Conservation (phyloP, 2,113 vertebrate genomes). For the Sterrhoptilus dennistouni region DNA sequence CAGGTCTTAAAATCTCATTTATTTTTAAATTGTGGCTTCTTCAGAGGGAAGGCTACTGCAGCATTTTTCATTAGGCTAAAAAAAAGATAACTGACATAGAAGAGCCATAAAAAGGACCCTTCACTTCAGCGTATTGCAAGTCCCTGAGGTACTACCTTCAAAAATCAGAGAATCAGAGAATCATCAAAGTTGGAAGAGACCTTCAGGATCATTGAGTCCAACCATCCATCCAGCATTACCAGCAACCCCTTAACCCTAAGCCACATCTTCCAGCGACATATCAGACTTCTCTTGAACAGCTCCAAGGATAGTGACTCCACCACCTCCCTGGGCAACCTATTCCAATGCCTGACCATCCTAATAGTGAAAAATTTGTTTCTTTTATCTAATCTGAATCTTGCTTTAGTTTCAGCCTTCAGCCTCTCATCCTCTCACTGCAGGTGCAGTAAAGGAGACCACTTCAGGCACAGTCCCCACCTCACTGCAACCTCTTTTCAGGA, state of each 20-base stretch:
- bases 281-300: not conserved
- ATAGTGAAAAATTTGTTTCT: not conserved
- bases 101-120: not conserved
- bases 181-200: not conserved
- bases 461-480: not conserved
- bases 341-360: not conserved
- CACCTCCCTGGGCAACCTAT: not conserved
- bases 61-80: not conserved
- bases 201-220: not conserved
- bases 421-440: not conserved
- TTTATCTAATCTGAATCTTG: not conserved
- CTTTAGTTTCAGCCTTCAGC: accelerated
- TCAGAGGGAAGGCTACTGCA: not conserved
- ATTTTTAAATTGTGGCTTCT: not conserved
- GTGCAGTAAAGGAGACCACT: not conserved
- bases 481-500: not conserved
- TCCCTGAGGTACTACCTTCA: not conserved
- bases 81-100: not conserved
- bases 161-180: not conserved
- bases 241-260: not conserved
- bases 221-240: not conserved
- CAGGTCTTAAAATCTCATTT: not conserved
- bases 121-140: not conserved
- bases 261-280: not conserved
- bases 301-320: not conserved